These are phyloP conservation scores for Plutomurus gul DNA, from an alignment of 1,140 invertebrate genomes.

Conservation along the genomic window DNA sequence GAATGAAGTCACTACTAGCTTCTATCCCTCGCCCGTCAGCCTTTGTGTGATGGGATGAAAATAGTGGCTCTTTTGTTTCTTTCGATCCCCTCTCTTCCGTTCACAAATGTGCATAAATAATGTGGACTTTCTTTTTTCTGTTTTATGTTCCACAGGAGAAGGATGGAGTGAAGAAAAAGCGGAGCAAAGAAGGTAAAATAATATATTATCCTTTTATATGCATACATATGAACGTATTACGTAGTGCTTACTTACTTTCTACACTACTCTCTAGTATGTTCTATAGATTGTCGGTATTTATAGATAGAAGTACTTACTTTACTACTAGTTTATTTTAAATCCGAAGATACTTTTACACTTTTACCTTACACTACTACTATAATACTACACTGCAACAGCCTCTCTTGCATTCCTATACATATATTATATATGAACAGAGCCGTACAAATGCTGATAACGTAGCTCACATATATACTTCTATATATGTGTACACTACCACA, in stretches of 20 bases:
- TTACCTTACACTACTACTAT: not conserved
- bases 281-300: not conserved
- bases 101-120: constrained; percentile 38
- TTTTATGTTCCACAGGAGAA: constrained; percentile 68
- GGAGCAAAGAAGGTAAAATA: constrained; percentile 78
- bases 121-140: constrained; percentile 49
- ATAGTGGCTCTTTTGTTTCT: constrained; percentile 30
- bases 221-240: not conserved
- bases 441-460: too few species aligned
- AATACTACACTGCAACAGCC: not conserved
- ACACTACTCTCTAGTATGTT: not conserved
- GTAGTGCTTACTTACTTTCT: constrained; percentile 10
- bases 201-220: constrained; percentile 34
- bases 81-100: not conserved
- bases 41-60: constrained; percentile 23
- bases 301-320: constrained; percentile 2
- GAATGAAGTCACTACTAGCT: not conserved
- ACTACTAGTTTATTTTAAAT: constrained; percentile 28
- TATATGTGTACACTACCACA: not conserved
- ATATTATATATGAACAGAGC: too few species aligned
- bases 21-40: not conserved
- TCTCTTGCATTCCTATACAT: not conserved
- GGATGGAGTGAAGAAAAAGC: constrained; percentile 72
- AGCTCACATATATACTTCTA: not conserved
- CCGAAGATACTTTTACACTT: constrained; percentile 1